These are phyloP conservation scores for Mobula birostris DNA, from an alignment of 2,113 vertebrate genomes.

Conservation along the genomic window DNA sequence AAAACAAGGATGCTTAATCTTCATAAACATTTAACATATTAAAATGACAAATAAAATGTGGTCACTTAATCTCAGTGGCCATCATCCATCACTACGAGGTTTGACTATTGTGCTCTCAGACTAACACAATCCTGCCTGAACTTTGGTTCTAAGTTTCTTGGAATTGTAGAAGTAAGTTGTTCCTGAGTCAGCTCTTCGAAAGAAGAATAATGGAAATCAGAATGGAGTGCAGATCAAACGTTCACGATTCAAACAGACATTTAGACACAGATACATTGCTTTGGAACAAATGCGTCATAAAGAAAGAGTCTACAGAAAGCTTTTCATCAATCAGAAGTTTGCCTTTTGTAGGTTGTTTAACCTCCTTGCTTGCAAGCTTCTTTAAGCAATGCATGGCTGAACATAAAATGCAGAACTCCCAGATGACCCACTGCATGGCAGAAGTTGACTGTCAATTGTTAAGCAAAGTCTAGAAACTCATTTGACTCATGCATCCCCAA, in stretches of 20 bases:
- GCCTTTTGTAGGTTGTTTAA: too few relatives aligned
- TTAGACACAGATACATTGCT: neutral
- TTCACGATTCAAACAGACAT: neutral
- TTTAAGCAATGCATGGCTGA: neutral
- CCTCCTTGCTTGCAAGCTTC: neutral
- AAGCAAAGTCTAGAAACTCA: too few relatives aligned
- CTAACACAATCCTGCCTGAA: neutral
- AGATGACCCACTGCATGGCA: neutral
- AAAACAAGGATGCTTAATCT: too few relatives aligned
- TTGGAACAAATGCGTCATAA: neutral
- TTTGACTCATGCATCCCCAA: too few relatives aligned
- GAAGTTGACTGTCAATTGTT: too few relatives aligned
- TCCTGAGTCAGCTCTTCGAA: too few relatives aligned
- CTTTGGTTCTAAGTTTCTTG: too few relatives aligned
- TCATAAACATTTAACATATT: neutral
- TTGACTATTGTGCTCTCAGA: neutral
- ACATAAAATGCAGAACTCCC: neutral
- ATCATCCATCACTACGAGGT: neutral
- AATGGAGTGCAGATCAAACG: neutral
- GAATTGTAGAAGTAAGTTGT: too few relatives aligned
- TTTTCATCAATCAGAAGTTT: neutral
- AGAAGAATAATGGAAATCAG: neutral
- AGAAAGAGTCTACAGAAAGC: too few relatives aligned
- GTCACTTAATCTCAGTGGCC: neutral
- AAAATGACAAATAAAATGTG: neutral